Conservation (phyloP, 1,140 invertebrate genomes). For the Calliopsis andreniformis region DNA sequence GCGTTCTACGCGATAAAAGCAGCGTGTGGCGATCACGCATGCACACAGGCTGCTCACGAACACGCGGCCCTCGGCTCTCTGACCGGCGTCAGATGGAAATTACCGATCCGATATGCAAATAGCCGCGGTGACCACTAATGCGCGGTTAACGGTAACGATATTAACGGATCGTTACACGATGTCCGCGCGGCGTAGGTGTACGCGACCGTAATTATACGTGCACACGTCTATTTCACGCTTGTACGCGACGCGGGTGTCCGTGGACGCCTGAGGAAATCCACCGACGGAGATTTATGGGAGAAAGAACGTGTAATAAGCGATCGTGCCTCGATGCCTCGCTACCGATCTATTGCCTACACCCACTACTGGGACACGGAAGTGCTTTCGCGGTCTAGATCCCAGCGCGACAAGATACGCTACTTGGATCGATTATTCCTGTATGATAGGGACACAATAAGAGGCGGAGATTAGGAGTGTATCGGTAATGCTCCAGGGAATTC, state of each 20-base stretch:
- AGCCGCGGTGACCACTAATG: constrained; percentile 70
- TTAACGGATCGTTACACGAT: constrained; percentile 73
- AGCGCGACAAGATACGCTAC: too few relatives aligned
- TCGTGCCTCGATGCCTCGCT: too few relatives aligned
- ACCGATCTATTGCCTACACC: too few relatives aligned
- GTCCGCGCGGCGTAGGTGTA: constrained; percentile 47
- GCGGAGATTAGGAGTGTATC: too few relatives aligned
- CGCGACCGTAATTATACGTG: constrained; percentile 28
- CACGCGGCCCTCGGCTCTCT: constrained; percentile 7
- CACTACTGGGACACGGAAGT: too few relatives aligned
- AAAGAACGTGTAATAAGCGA: neutral
- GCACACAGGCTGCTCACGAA: neutral
- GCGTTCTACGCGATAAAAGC: constrained; percentile 31
- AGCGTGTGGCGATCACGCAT: neutral
- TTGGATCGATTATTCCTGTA: too few relatives aligned
- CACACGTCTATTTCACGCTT: constrained; percentile 38
- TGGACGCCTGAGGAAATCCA: neutral
- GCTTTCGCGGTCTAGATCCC: too few relatives aligned
- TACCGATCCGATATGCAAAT: constrained; percentile 77
- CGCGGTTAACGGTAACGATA: constrained; percentile 75
- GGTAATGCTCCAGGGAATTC: too few relatives aligned
- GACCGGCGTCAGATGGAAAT: constrained; percentile 66
- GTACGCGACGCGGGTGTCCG: constrained; percentile 2
- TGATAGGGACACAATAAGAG: too few relatives aligned
- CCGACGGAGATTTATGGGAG: neutral